Evolutionary conservation across 2,113 vertebrate species (phyloP), one percentile per base, ranked within the genome.

Genomic region (Chrysochloris asiatica): DNA sequence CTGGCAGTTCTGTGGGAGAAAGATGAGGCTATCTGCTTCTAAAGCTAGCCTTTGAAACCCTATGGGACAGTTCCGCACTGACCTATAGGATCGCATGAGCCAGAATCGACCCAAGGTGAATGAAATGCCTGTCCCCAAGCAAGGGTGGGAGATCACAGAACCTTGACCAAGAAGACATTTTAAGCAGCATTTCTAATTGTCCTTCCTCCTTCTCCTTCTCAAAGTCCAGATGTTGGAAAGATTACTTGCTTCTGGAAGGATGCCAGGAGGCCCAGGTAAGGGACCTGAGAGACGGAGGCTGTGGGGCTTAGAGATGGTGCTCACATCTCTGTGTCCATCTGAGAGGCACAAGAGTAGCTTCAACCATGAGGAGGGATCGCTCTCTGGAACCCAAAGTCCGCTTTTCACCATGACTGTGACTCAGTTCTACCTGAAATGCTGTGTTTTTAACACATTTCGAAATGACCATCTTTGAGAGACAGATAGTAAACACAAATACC

Each of bases 251-350:
- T 80, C 75, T 22, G 13, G 73, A 9, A 72, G 82, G 63, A 33
- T 33, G 8, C 2, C 0, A 26, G 33, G 41, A 14, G n/a, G 28
- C 11, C 21, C 13, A 1, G 36, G 10, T 5, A 30, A 38, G 75
- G 67, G 75, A 8, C 26, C 9, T 43, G 38, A 43, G 48, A 24
- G 47, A 16, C 11, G 21, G 19, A 33, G 21, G 43, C 47, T 2
- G 0, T 28, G 50, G 21, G 0, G 28, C 21, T 48, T 14, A 8
- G 41, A 22, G 14, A 19, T 36, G 45, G 21, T 3, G 0, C 14
- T 47, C 21, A 7, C 6, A 21, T 5, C 3, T 80, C 47, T 69
- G 48, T 65, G 48, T 45, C 47, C 3, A 1, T 65, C 43, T 73
- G 19, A 86, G 69, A 54, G 50, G 50, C 36, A 65, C 24, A 22